Conservation (phyloP, 92 coral and sea anemone species). For the Epizoanthus illoricatus region DNA sequence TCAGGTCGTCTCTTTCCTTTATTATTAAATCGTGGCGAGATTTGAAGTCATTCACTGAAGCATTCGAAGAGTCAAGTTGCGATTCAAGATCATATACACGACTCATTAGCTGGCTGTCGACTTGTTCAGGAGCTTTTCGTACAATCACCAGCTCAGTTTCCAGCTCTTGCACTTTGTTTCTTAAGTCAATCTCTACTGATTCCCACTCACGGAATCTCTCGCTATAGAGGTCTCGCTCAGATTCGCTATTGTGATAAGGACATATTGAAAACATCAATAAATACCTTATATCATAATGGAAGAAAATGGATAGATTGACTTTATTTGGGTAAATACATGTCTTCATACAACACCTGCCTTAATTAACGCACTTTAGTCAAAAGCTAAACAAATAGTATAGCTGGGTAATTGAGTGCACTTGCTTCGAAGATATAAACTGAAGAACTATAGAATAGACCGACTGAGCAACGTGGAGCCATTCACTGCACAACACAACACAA, state of each 20-base stretch:
- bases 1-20: slow-evolving; percentile 75
- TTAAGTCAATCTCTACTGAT: slow-evolving; percentile 78
- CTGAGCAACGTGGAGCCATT: no score
- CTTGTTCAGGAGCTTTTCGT: slow-evolving; percentile 65
- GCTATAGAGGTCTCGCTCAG: slow-evolving; percentile 23
- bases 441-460: no score
- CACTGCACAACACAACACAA: no score
- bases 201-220: slow-evolving; percentile 88
- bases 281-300: no score
- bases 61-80: slow-evolving; percentile 59
- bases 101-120: slow-evolving; percentile 64
- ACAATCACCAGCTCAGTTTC: slow-evolving; percentile 66
- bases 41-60: slow-evolving; percentile 57
- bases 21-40: slow-evolving; percentile 58
- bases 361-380: no score
- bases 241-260: not conserved
- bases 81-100: slow-evolving; percentile 73
- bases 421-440: no score
- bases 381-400: no score
- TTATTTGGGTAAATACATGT: no score
- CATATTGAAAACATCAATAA: no score
- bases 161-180: slow-evolving; percentile 74
- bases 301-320: no score
- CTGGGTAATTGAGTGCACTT: no score
- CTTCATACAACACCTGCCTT: no score